phyloP scores from a whole-genome alignment of 2,113 vertebrate genomes.

The Forbesichthys papilliferus region DNA sequence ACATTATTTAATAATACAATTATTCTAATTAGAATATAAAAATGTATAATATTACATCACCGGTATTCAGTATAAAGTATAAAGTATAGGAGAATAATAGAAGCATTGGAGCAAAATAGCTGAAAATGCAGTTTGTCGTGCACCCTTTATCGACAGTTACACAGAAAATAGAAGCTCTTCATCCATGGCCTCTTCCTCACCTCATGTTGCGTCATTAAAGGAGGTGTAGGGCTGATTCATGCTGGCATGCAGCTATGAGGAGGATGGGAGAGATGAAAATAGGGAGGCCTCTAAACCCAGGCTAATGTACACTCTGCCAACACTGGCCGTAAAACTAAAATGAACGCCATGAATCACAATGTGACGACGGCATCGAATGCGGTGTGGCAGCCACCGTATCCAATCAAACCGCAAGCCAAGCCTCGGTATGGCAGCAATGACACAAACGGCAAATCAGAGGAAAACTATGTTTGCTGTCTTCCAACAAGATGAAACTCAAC shows the following conservation, averaged over 20 bases:
- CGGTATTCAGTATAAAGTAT: too few species aligned
- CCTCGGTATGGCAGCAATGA: conserved; percentile 20
- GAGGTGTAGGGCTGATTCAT: conserved; percentile 61
- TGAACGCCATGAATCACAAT: conserved; percentile 62
- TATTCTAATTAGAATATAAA: too few species aligned
- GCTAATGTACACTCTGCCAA: conserved; percentile 57
- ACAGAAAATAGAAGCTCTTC: too few species aligned
- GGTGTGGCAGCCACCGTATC: conserved; percentile 39
- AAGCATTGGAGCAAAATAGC: too few species aligned
- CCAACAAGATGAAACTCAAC: too few species aligned
- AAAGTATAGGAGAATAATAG: too few species aligned
- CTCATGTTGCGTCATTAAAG: conserved; percentile 45
- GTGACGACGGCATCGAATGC: conserved; percentile 51
- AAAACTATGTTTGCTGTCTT: neutral
- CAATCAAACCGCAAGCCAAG: conserved; percentile 51
- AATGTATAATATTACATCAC: too few species aligned
- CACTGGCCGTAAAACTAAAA: conserved; percentile 60
- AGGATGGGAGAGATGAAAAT: conserved; percentile 35
- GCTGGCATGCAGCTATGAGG: conserved; percentile 43
- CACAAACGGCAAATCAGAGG: conserved; percentile 6
- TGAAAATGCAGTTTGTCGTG: too few species aligned
- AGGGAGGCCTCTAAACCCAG: conserved; percentile 39
- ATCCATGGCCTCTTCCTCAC: conserved; percentile 24
- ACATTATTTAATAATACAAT: too few species aligned
- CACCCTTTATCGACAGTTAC: too few species aligned